These are phyloP conservation scores for Ormyrus thymus DNA, from an alignment of 2,888 invertebrate genomes.

Conservation along the genomic window DNA sequence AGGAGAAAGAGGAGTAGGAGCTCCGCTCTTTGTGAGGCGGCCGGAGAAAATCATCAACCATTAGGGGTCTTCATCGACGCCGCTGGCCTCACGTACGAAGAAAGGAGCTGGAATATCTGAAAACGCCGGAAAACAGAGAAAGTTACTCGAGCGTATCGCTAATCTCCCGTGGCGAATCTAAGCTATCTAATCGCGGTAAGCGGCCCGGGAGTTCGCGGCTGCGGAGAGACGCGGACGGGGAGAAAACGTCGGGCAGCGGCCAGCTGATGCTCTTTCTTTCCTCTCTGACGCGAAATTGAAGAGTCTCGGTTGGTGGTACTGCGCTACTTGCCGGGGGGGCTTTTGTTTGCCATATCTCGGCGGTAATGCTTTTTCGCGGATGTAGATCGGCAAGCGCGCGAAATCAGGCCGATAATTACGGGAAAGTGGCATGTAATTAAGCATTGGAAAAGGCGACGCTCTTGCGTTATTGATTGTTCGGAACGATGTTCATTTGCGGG, in stretches of 20 bases:
- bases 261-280: conserved; percentile 4
- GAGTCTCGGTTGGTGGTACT: conserved; percentile 8
- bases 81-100: not conserved
- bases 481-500: no score
- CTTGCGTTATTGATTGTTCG: no score
- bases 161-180: conserved; percentile 55
- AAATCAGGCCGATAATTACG: no score
- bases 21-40: not conserved
- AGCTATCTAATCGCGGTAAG: conserved; percentile 53
- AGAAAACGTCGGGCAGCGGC: conserved; percentile 14
- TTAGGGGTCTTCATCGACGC: conserved; percentile 31
- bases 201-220: conserved; percentile 9
- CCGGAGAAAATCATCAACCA: conserved; percentile 27
- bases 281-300: conserved; percentile 24
- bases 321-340: not conserved
- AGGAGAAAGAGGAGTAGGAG: not conserved
- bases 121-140: conserved; percentile 56
- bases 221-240: not conserved
- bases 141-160: conserved; percentile 55
- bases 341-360: not conserved
- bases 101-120: not conserved
- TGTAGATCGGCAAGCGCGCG: no score
- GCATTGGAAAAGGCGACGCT: no score
- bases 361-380: not conserved
- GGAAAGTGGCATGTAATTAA: no score